Conservation (phyloP, 2,888 invertebrate genomes). For the Lamellibrachia columna region DNA sequence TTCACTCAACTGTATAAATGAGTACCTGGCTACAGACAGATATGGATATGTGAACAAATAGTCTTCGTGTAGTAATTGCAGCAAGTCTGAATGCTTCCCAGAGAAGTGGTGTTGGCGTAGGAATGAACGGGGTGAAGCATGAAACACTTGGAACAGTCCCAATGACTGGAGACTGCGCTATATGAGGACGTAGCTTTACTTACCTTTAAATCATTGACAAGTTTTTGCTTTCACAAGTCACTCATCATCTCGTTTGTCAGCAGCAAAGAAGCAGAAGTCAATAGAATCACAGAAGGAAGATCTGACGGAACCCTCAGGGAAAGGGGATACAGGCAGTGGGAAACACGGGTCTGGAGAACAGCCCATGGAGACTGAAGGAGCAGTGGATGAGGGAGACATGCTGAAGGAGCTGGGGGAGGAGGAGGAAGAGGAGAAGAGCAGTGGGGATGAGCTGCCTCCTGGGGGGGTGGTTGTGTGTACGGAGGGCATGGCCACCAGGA, state of each 20-base stretch:
- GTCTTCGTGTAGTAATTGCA: no score
- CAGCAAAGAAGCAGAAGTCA: background rate
- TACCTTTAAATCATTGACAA: background rate
- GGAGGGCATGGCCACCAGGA: conserved; percentile 74
- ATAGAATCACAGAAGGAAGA: background rate
- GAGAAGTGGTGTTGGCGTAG: no score
- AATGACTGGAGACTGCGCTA: no score
- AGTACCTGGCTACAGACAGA: no score
- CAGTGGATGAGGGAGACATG: conserved; percentile 13
- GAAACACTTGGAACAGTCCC: no score
- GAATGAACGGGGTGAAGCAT: no score
- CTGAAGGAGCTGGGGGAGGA: conserved; percentile 3
- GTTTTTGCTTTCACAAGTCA: background rate
- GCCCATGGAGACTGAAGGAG: conserved; percentile 35
- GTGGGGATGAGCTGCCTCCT: background rate
- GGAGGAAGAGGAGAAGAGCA: background rate
- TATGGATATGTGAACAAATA: no score
- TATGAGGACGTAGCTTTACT: no score
- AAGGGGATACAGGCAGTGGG: background rate
- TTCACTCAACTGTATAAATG: no score
- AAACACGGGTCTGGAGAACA: conserved; percentile 31
- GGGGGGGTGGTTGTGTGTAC: conserved; percentile 43
- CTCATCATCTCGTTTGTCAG: background rate
- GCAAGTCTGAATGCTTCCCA: no score
- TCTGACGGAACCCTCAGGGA: background rate